Evolutionary conservation across 2,113 vertebrate genomes (phyloP).

Genomic region (Dinomys branickii): DNA sequence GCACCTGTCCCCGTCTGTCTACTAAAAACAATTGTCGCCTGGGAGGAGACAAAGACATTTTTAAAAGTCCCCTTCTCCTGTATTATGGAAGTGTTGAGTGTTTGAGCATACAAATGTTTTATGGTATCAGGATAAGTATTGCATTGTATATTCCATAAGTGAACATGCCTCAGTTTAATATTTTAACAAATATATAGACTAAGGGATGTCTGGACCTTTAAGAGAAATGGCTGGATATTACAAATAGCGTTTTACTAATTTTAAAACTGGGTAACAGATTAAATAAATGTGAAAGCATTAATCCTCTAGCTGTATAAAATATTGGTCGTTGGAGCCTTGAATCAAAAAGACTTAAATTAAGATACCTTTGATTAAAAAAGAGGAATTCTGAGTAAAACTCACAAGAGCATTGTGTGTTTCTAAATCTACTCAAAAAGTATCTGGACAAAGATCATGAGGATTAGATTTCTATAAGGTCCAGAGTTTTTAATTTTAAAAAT

Average conservation of each 20-base stretch:
- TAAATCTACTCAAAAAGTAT: background rate
- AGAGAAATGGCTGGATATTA: constrained; percentile 32
- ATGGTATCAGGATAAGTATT: background rate
- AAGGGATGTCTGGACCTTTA: constrained; percentile 26
- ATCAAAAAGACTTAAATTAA: background rate
- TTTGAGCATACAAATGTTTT: background rate
- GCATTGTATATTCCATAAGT: constrained; percentile 3
- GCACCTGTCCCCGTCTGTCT: constrained; percentile 87
- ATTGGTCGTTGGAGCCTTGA: background rate
- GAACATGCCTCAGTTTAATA: constrained; percentile 27
- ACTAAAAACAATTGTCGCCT: constrained; percentile 36
- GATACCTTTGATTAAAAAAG: background rate
- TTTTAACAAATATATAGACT: background rate
- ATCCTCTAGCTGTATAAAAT: background rate
- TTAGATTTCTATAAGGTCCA: background rate
- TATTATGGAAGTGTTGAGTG: background rate
- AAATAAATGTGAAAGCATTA: background rate
- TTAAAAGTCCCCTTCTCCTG: constrained; percentile 12
- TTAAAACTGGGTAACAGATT: background rate
- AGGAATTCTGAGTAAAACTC: background rate
- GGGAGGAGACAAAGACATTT: constrained; percentile 72
- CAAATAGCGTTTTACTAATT: background rate
- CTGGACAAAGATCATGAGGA: background rate
- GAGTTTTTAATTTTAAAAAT: background rate
- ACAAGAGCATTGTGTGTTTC: background rate